Evolutionary conservation across 30 jellyfish, hydroid and myxozoan species (phyloP).

Genomic region (Aurelia sp.): DNA sequence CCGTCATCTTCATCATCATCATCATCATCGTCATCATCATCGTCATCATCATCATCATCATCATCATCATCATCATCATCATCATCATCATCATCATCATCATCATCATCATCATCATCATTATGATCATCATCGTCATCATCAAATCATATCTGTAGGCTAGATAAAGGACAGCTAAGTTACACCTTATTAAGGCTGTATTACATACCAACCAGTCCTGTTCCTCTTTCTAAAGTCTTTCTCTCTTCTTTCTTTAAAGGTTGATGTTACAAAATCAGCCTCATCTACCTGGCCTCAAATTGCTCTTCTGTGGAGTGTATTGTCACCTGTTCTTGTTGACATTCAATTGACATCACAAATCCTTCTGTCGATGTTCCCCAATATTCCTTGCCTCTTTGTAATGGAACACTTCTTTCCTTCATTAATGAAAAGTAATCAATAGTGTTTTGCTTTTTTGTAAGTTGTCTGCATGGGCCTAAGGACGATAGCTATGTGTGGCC

Average conservation of each 20-base stretch:
- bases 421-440: background rate
- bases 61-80: no score
- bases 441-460: no score
- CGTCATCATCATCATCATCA: no score
- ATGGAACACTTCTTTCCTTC: background rate
- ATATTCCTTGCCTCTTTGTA: conserved; percentile 17
- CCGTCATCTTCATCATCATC: no score
- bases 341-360: background rate
- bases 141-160: no score
- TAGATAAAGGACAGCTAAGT: no score
- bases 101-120: no score
- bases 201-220: background rate
- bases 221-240: conserved; percentile 2
- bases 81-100: no score
- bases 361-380: conserved; percentile 3
- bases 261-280: conserved; percentile 30
- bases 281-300: conserved; percentile 26
- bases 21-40: no score
- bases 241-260: conserved; percentile 32
- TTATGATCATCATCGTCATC: no score
- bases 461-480: no score
- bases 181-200: background rate
- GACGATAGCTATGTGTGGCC: no score
- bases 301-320: conserved; percentile 13
- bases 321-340: conserved; percentile 24